phyloP scores from a whole-genome alignment of 2,113 vertebrate genomes.

The Bolborhynchus lineola region DNA sequence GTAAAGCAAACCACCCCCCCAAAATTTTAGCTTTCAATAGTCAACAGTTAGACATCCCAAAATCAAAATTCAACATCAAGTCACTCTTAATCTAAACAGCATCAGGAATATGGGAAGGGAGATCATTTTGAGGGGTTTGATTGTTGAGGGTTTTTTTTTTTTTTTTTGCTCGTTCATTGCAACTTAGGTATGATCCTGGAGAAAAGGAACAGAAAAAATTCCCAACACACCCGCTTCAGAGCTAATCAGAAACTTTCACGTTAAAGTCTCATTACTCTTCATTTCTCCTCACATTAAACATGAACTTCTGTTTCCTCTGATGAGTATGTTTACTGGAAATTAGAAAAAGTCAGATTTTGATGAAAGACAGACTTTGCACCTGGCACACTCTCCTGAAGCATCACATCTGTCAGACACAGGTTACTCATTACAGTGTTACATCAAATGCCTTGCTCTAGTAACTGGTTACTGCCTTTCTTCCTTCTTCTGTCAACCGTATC shows the following conservation, averaged over 20 bases:
- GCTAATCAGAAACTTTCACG: background rate
- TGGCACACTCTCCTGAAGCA: background rate
- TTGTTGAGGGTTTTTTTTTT: background rate
- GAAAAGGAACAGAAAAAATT: background rate
- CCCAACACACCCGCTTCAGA: background rate
- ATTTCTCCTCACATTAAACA: background rate
- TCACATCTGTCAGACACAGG: background rate
- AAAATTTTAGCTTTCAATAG: background rate
- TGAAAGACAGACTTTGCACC: background rate
- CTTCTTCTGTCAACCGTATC: background rate
- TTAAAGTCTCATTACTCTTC: background rate
- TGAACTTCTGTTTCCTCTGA: background rate
- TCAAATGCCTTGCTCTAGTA: background rate
- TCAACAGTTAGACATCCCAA: background rate
- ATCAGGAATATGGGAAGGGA: background rate
- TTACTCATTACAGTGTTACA: background rate
- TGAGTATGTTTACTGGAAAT: background rate
- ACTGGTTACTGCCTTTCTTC: background rate
- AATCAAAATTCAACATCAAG: background rate
- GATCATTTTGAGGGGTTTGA: background rate
- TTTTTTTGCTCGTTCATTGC: background rate
- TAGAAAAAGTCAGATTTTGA: background rate
- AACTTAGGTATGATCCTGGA: background rate
- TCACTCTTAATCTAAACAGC: background rate
- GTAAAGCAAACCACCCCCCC: background rate